Base-by-base conservation (phyloP, 2,113 vertebrate genomes). In the Raja brachyura region DNA sequence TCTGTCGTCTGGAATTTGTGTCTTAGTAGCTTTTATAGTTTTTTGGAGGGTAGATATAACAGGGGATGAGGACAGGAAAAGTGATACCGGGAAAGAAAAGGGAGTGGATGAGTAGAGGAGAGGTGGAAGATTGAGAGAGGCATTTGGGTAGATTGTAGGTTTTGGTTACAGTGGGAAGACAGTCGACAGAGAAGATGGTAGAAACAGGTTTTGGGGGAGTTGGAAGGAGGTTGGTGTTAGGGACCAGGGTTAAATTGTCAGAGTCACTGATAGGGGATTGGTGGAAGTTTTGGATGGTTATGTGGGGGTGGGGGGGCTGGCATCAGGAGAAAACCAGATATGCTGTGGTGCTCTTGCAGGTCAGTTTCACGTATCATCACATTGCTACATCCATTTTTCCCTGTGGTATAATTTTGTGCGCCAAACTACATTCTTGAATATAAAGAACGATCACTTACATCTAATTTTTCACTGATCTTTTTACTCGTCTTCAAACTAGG, bases 391-490 rank as follows among this genome's bases (percentile, higher is more conserved):
- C 66, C 33, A 73, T 92, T 92, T 73, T 48, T 7, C n/a, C 22
- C 33, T 13, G 10, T 39, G 63, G 18, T 70, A 6, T 39, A 18
- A 68, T 39, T 90, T 66, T 70, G 33, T 66, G 0, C n/a, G 54
- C 11, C 22, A 39, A 74, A 39, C 10, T 61, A 39, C 18, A 63
- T 66, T 66, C n/a, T 33, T 86, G 20, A 66, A 66, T 39, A 22
- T 33, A 73, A 73, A 25, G 3, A 48, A 28, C 4, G 66, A 25
- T 70, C 68, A 92, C 90, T 92, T 92, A 92, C 90, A 54, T 92
- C 90, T 74, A 68, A 92, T 73, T 92, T 92, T 48, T 92, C 90
- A 73, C 90, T 92, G 66, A 92, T 92, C 90, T 92, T 92, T 92
- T 92, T 92, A 92, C 68, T 92, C 54, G 39, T 92, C 90, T 73